phyloP scores from a whole-genome alignment of 2,888 invertebrate species.

The Cataglyphis cursor region DNA sequence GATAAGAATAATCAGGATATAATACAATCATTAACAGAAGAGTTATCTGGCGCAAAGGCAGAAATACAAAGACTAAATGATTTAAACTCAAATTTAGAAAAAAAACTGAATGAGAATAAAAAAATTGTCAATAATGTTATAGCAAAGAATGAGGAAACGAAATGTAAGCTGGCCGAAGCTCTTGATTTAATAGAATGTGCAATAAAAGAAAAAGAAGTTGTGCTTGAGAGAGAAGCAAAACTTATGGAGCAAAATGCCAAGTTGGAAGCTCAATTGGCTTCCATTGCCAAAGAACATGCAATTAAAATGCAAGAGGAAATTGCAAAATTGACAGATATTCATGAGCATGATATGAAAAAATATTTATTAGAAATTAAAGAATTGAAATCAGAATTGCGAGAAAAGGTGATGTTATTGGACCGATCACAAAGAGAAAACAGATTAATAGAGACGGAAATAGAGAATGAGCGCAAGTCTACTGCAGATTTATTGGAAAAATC shows the following conservation, averaged over 20 bases:
- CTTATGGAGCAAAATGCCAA: slow-evolving; percentile 77
- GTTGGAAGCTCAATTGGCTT: slow-evolving; percentile 76
- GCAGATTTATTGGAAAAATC: slow-evolving; percentile 75
- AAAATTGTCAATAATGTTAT: slow-evolving; percentile 85
- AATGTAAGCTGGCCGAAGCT: slow-evolving; percentile 89
- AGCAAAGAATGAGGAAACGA: slow-evolving; percentile 87
- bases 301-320: slow-evolving; percentile 88
- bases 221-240: slow-evolving; percentile 87
- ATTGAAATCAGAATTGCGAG: slow-evolving; percentile 88
- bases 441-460: slow-evolving; percentile 88
- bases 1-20: slow-evolving; percentile 69
- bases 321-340: slow-evolving; percentile 88
- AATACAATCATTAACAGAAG: slow-evolving; percentile 76
- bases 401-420: slow-evolving; percentile 88
- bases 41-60: slow-evolving; percentile 78
- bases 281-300: slow-evolving; percentile 79
- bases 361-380: slow-evolving; percentile 88
- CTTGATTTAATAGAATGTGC: slow-evolving; percentile 88
- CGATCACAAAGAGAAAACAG: slow-evolving; percentile 88
- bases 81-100: slow-evolving; percentile 84
- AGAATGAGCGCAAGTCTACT: slow-evolving; percentile 80
- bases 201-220: slow-evolving; percentile 88
- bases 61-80: slow-evolving; percentile 78
- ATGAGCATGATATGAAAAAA: slow-evolving; percentile 89
- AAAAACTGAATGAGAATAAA: slow-evolving; percentile 85